phyloP scores from a whole-genome alignment of 64 coral and sea anemone species.

The Catalaphyllia jardinei region DNA sequence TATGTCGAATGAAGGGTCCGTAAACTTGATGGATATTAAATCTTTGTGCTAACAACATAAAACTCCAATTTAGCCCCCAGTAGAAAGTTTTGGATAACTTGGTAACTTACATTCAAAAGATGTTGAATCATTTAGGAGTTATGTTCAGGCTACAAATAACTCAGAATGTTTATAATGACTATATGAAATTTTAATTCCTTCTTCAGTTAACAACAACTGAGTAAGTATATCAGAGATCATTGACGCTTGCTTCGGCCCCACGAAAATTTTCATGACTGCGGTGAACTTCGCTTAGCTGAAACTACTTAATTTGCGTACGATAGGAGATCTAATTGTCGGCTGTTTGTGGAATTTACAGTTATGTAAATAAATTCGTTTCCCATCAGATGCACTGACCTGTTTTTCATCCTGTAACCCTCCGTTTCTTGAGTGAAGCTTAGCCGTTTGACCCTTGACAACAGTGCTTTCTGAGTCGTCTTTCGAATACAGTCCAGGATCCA shows the following conservation, averaged over 20 bases:
- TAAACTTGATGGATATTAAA: not conserved
- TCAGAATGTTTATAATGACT: no score
- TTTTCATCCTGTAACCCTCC: conserved; percentile 15
- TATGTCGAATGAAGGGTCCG: not conserved
- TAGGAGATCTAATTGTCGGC: not conserved
- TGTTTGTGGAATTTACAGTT: not conserved
- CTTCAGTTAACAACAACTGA: no score
- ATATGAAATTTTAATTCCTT: no score
- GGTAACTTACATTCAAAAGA: no score
- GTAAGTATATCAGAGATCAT: no score
- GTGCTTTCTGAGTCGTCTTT: not conserved
- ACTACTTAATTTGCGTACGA: no score
- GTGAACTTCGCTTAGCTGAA: no score
- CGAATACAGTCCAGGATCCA: not conserved
- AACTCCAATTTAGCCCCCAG: not conserved
- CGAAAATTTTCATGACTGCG: no score
- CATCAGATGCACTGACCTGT: not conserved
- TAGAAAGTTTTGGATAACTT: no score
- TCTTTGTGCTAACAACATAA: not conserved
- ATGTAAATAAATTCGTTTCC: not conserved
- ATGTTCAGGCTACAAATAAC: no score
- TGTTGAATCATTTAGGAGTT: no score
- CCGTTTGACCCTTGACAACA: not conserved
- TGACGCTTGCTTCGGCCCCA: no score
- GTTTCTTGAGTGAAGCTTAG: conserved; percentile 19